Evolutionary conservation across 2,888 invertebrate species (phyloP), one percentile per base, ranked within the genome.

Genomic region (Tribolium freemani): DNA sequence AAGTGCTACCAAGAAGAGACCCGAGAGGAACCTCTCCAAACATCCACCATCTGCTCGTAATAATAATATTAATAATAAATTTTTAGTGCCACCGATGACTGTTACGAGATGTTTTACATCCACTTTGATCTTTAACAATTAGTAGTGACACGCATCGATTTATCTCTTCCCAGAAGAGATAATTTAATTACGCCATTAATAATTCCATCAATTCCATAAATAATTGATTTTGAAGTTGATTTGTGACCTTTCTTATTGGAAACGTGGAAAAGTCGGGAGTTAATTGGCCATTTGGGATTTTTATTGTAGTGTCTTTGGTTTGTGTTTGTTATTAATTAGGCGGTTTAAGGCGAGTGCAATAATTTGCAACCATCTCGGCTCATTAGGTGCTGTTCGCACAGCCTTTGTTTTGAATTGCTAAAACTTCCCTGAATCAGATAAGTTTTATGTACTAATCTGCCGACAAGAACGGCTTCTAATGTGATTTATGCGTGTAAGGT

Each of bases 391-490:
- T 31, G 57, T 57, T 67, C 38, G 57, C 57, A 31, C 8, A 48
- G 60, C 58, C 69, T 69, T 69, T 69, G 69, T 69, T 69, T 69
- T 60, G 69, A 69, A 69, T 69, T 69, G 69, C 69, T 60, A 69
- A 71, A 71, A 71, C 71, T 71, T 71, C 67, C 69, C 69, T 69
- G 66, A 45, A 71, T 71, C 71, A 67, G 71, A 71, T 71, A 71
- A 66, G 57, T 60, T 51, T 26, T 58, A 48, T 60, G 30, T 51
- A 67, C 71, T 71, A 71, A 71, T 71, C 71, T 71, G 71, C 71
- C 71, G 71, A 71, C 71, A 50, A 67, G 71, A 71, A 57, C 58
- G 58, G 66, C 64, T 56, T 50, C 44, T 69, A 71, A 71, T 71
- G 66, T 71, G 51, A 67, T 71, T 71, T 71, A 71, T 66, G 50